Evolutionary conservation across 2,888 invertebrate species (phyloP), one percentile per base, ranked within the genome.

Genomic region (Rhimphoctona megacephalus): DNA sequence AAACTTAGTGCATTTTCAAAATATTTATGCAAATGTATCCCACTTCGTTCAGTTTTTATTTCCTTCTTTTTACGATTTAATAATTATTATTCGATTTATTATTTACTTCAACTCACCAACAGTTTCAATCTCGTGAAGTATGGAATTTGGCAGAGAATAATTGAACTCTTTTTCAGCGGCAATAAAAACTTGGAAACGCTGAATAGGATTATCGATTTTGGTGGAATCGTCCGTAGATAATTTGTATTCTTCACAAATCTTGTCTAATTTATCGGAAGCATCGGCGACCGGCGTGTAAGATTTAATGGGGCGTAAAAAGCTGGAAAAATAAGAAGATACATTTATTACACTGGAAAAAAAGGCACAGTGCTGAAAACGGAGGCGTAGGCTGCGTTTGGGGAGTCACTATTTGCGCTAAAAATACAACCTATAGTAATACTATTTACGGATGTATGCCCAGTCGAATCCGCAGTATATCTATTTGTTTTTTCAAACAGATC

Each of bases 121-220:
- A 74, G 96, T 97, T 90, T 96, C 95, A 85, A 99, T 96, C 72
- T 96, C 95, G 91, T 97, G 96, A n/a, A 99, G 94, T 76, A 97
- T 94, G 0, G 98, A 98, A 95, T 98, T 99, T 0, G 98, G 98
- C 17, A 99, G 96, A 86, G 95, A 93, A 93, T 98, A 97, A 9
- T 97, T 95, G 86, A 98, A 97, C 93, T 96, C 96, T 67, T 96
- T 95, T 88, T 95, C 96, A 91, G 98, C 97, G 8, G 96, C 96
- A 49, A 96, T 95, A 5, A 99, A 95, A 11, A 99, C 94, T 49
- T 95, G 94, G 93, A 96, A 98, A 94, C 97, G 97, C 14, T 95
- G 92, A 17, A 95, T 94, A 0, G 95, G 92, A 7, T 95, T 94
- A 57, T 95, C 94, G 90, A 96, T 94, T 80, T 94, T 93, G 0